A percentile compares a stretch with the other conserved stretches of the same genome.
Conservation (phyloP, 2,797 vertebrate species). For the Cichlasoma orientale region DNA sequence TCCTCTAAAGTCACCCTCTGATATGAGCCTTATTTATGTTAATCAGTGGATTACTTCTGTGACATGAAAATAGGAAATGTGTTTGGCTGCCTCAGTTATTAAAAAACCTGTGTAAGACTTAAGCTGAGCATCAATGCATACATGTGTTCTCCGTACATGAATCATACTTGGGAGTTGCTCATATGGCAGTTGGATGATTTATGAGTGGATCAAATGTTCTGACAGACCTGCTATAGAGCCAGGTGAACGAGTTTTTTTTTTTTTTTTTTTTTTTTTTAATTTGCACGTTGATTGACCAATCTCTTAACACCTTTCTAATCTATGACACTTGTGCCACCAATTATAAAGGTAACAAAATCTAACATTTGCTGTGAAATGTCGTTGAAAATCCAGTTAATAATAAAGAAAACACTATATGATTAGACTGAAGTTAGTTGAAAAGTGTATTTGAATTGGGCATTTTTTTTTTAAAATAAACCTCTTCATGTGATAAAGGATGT, state of each 20-base stretch:
- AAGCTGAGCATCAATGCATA: not conserved
- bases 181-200: conserved; percentile 2
- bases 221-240: conserved; percentile 4
- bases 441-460: not conserved
- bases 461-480: not conserved
- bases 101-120: not conserved
- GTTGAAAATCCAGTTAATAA: not conserved
- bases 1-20: conserved; percentile 43
- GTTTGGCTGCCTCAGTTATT: conserved; percentile 6
- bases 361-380: conserved; percentile 1
- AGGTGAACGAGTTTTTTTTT: not conserved
- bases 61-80: not conserved
- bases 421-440: not conserved
- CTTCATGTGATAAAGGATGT: not conserved
- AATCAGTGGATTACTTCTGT: not conserved
- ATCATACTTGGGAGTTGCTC: not conserved
- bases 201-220: conserved; percentile 9
- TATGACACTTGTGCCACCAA: not conserved
- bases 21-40: conserved; percentile 34
- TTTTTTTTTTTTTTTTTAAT: not conserved
- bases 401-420: not conserved
- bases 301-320: not conserved
- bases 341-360: not conserved
- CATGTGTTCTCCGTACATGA: not conserved
- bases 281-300: not conserved